Base-by-base conservation (phyloP, 1,140 invertebrate genomes). In the Dendroctonus ponderosae region DNA sequence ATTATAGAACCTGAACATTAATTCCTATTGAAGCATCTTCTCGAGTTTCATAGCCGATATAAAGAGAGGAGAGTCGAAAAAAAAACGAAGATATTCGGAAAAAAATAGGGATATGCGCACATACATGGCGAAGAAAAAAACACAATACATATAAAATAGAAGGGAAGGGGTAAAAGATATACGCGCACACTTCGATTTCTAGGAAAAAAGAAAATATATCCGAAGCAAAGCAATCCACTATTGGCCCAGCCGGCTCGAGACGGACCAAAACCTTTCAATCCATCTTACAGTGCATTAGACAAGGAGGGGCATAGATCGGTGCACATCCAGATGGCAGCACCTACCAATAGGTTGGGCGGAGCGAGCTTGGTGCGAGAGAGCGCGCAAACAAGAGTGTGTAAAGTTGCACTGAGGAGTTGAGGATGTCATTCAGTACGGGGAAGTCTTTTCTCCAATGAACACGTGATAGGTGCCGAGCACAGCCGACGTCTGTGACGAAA, bases 151-250 rank as follows among this genome's bases (percentile, higher is more conserved):
- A 68, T 68, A 68, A 62, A 68, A 62, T 62, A 68, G 63, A 56
- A 62, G 61, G 60, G 66, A 68, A 68, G 66, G 66, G 66, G 66
- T 68, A 68, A 60, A 63, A 62, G 50, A 58, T 68, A 68, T 68
- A 63, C 66, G 66, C 66, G 60, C 66, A 68, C 73, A 71, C 67
- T 76, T 77, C 75, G 75, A 78, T 77, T 77, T 77, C 76, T 74
- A 71, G 67, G 70, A 75, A 75, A 77, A 77, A 77, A 77, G 74
- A 74, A 77, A 76, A 77, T 75, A 72, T 74, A 74, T 72, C 68
- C 71, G 73, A 76, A 74, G 72, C 72, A 71, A 71, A 71, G 72
- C 66, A 73, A 73, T 69, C 64, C 68, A 71, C 70, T 71, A 76
- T 76, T 76, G 75, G 75, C 72, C 72, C 68, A 54, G 58, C 66